Evolutionary conservation across 1,140 invertebrate species (phyloP), one percentile per base, ranked within the genome.

Genomic region (Euwallacea fornicatus): DNA sequence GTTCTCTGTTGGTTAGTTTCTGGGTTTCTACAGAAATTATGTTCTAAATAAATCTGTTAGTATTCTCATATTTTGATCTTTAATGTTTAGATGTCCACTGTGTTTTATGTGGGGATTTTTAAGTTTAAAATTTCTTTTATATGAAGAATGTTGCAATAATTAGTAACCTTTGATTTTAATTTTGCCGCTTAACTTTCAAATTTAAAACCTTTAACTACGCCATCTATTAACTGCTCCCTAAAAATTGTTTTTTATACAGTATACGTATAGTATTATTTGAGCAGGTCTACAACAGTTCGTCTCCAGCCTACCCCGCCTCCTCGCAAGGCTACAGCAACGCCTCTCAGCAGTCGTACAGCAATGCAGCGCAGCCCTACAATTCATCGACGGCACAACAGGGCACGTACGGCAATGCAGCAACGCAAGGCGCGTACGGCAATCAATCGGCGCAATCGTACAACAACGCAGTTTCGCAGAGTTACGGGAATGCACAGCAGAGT

Each of bases 301-400:
- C 63, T 64, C 75, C 74, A 43, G 60, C 60, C 13, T 71, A 76
- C 59, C 71, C 33, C 33, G 41, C 65, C 1, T 13, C 66, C 11
- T 70, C 75, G 15, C 72, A 72, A 21, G 41, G 53, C 7, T 74
- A 71, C 61, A 66, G 43, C 47, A 72, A 54, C 46, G 72, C 61
- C 16, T 15, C 54, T 65, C 76, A 78, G 64, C 73, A 74, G 6
- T 65, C 71, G 0, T 76, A 74, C 56, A 72, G 63, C 7, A 77
- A 77, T 54, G 74, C 59, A 2, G 74, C 67, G 47, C 75, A 64
- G 58, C 73, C 66, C 64, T 80, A 79, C 69, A 62, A 60, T 21
- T 33, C 54, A 10, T 15, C 47, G 11, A 33, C 13, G n/a, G 66
- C 55, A 9, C 42, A 47, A 16, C 58, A 58, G 16, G 69, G 66